These are phyloP conservation scores for Hololepta plana DNA, from an alignment of 2,888 invertebrate genomes.

Conservation along the genomic window DNA sequence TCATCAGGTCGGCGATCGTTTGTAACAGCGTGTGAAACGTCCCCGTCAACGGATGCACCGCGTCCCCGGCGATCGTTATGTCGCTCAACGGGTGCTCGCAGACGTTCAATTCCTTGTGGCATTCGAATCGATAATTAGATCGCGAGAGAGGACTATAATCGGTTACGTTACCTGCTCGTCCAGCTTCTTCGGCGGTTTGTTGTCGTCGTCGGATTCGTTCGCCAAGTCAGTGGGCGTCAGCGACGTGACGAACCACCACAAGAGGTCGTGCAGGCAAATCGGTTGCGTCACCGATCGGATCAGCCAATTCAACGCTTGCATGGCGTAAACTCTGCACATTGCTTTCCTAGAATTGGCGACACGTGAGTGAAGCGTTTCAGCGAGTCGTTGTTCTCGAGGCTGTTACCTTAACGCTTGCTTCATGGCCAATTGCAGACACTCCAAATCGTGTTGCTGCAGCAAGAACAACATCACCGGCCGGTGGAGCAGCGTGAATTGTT, in stretches of 20 bases:
- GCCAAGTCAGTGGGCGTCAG: slow-evolving; percentile 40
- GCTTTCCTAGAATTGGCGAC: slow-evolving; percentile 34
- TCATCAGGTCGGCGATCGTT: slow-evolving; percentile 82
- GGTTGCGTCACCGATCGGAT: slow-evolving; percentile 81
- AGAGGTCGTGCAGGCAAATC: slow-evolving; percentile 78
- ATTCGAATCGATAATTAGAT: neutral
- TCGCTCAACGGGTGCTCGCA: slow-evolving; percentile 69
- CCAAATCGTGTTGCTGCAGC: slow-evolving; percentile 68
- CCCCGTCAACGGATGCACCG: slow-evolving; percentile 39
- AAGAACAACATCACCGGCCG: slow-evolving; percentile 81
- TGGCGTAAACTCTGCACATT: slow-evolving; percentile 66
- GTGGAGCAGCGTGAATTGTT: slow-evolving; percentile 41
- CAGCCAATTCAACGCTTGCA: slow-evolving; percentile 93
- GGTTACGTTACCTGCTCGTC: slow-evolving; percentile 20
- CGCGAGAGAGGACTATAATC: neutral
- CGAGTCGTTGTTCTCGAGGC: slow-evolving; percentile 23
- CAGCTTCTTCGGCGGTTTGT: slow-evolving; percentile 23
- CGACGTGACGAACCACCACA: slow-evolving; percentile 93
- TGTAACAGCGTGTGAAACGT: slow-evolving; percentile 71
- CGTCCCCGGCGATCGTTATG: slow-evolving; percentile 54
- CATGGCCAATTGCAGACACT: slow-evolving; percentile 69
- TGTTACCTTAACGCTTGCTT: slow-evolving; percentile 61
- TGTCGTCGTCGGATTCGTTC: slow-evolving; percentile 36
- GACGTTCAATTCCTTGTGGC: slow-evolving; percentile 34
- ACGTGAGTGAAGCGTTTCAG: neutral